These are phyloP conservation scores for Drusus annulatus DNA, from an alignment of 1,140 invertebrate genomes.

Conservation along the genomic window DNA sequence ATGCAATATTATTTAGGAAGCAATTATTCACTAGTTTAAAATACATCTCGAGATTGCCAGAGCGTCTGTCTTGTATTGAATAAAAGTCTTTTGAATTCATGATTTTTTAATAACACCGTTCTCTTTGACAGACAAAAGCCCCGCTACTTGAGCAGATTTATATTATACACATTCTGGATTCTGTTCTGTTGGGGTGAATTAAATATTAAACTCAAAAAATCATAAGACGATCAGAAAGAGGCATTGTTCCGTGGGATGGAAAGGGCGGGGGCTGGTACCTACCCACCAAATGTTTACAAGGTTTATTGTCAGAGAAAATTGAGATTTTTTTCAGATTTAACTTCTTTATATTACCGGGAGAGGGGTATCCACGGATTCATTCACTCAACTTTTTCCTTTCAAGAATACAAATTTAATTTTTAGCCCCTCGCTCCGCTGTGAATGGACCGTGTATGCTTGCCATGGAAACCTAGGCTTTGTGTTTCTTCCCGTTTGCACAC, in stretches of 20 bases:
- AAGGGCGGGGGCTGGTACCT: conserved; percentile 11
- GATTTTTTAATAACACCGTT: conserved; percentile 55
- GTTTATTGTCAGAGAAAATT: conserved; percentile 56
- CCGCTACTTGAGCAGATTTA: conserved; percentile 34
- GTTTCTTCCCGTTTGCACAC: conserved; percentile 45
- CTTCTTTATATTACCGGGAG: conserved; percentile 40
- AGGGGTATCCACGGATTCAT: conserved; percentile 38
- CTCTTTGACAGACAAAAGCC: conserved; percentile 49
- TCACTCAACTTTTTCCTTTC: conserved; percentile 57
- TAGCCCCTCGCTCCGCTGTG: conserved; percentile 46
- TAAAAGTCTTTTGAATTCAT: conserved; percentile 40
- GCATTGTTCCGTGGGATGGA: conserved; percentile 49
- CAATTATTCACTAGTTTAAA: too few relatives aligned
- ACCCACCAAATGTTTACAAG: conserved; percentile 53
- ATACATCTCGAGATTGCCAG: too few relatives aligned
- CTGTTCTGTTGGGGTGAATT: conserved; percentile 47
- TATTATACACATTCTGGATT: conserved; percentile 24
- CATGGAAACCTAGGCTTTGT: conserved; percentile 56
- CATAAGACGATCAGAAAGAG: conserved; percentile 55
- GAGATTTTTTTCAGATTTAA: conserved; percentile 57
- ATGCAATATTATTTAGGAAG: too few relatives aligned
- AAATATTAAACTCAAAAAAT: conserved; percentile 47
- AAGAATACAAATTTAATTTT: conserved; percentile 58
- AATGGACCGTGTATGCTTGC: conserved; percentile 53
- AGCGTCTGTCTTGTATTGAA: conserved; percentile 6